A percentile compares a stretch with the other conserved stretches of the same genome.
phyloP scores from a whole-genome alignment of 2,797 vertebrate genomes.

The Allobates femoralis region DNA sequence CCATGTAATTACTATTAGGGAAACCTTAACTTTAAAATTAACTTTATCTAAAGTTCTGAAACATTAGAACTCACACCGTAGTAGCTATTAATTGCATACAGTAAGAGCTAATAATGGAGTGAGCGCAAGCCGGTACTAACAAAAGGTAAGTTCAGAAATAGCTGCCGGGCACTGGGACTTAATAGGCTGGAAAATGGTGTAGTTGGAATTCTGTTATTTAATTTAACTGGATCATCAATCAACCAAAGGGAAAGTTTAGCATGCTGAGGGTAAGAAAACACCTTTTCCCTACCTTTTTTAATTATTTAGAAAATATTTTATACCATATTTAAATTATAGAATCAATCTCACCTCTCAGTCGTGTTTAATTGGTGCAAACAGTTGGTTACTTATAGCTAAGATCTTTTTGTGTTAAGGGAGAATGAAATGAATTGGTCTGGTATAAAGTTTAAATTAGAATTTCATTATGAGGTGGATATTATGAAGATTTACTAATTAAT shows the following conservation, averaged over 20 bases:
- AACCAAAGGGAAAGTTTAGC: constrained; percentile 36
- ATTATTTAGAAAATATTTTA: constrained; percentile 2
- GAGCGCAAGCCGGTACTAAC: constrained; percentile 24
- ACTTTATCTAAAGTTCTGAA: constrained; percentile 7
- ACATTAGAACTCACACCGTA: constrained; percentile 16
- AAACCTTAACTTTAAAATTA: constrained; percentile 10
- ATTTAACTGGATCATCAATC: constrained; percentile 57
- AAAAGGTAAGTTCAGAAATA: constrained; percentile 58
- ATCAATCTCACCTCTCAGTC: background rate
- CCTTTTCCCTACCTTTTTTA: constrained; percentile 13
- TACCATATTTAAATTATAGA: background rate
- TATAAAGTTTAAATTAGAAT: background rate
- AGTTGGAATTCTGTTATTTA: constrained; percentile 58
- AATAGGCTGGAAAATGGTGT: constrained; percentile 60
- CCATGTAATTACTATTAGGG: background rate
- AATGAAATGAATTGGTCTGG: background rate
- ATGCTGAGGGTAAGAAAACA: background rate
- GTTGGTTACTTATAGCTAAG: background rate
- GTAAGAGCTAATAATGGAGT: constrained; percentile 35
- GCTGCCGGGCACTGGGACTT: constrained; percentile 52
- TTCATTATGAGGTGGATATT: background rate
- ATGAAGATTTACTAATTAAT: background rate
- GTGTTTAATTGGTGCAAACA: background rate
- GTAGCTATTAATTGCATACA: constrained; percentile 26
- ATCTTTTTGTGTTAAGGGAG: background rate